Evolutionary conservation across 2,797 vertebrate species (phyloP).

Genomic region (Pempheris klunzingeri): DNA sequence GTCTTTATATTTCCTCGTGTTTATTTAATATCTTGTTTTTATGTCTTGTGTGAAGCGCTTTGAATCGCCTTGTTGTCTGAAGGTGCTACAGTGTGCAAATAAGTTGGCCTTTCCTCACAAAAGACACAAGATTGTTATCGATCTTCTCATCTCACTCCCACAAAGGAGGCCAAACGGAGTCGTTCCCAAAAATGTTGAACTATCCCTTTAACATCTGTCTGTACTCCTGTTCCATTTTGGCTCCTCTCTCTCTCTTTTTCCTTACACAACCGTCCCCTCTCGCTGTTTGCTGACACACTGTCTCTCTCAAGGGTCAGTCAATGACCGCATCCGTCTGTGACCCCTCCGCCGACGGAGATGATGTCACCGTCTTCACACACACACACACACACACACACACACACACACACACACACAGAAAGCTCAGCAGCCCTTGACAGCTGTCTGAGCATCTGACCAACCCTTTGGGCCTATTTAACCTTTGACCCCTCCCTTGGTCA

Average conservation of each 20-base stretch:
- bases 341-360: constrained; percentile 52
- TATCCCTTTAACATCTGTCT: constrained; percentile 4
- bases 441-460: constrained; percentile 65
- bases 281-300: constrained; percentile 59
- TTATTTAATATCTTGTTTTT: neutral
- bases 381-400: constrained; percentile 13
- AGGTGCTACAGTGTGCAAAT: neutral
- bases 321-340: constrained; percentile 70
- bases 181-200: constrained; percentile 1
- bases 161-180: neutral
- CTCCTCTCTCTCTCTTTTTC: neutral
- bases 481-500: constrained; percentile 55
- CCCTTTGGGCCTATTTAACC: constrained; percentile 68
- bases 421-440: constrained; percentile 56
- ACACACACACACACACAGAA: neutral
- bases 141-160: neutral
- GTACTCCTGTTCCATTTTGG: neutral
- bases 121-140: neutral
- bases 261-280: neutral
- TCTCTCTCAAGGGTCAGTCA: constrained; percentile 50
- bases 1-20: too few relatives aligned
- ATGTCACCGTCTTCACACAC: constrained; percentile 58
- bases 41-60: neutral
- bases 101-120: neutral
- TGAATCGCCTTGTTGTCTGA: neutral